phyloP scores from a whole-genome alignment of 2,797 vertebrate genomes.

The Acanthopagrus latus region DNA sequence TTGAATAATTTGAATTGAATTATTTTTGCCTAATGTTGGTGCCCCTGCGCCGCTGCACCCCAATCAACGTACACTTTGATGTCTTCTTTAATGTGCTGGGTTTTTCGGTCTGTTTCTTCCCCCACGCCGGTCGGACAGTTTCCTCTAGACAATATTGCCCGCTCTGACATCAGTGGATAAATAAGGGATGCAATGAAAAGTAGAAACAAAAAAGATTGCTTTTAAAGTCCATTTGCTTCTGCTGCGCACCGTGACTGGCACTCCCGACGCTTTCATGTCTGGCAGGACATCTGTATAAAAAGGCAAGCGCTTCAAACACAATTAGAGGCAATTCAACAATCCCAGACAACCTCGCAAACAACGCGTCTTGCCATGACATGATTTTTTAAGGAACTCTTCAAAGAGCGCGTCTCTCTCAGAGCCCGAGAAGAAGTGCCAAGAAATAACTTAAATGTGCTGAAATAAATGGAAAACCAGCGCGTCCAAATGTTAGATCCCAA shows the following conservation, averaged over 20 bases:
- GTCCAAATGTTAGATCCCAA: slow-evolving; percentile 31
- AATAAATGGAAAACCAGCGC: slow-evolving; percentile 25
- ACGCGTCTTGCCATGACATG: not conserved
- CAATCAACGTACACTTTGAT: slow-evolving; percentile 79
- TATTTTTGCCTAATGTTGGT: slow-evolving; percentile 63
- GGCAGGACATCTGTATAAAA: slow-evolving; percentile 17
- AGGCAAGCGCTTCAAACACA: slow-evolving; percentile 19
- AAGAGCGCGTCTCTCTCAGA: not conserved
- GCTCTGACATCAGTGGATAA: slow-evolving; percentile 42
- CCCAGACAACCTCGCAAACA: slow-evolving; percentile 19
- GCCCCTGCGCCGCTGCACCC: slow-evolving; percentile 63
- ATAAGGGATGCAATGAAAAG: slow-evolving; percentile 25
- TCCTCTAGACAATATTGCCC: slow-evolving; percentile 45
- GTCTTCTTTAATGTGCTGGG: slow-evolving; percentile 67
- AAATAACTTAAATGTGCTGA: slow-evolving; percentile 20
- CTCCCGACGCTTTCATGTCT: slow-evolving; percentile 7
- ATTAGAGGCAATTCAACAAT: slow-evolving; percentile 33
- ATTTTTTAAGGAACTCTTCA: slow-evolving; percentile 21
- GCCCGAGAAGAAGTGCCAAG: not conserved
- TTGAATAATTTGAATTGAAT: slow-evolving; percentile 79
- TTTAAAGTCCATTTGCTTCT: slow-evolving; percentile 4
- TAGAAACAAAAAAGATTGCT: slow-evolving; percentile 13
- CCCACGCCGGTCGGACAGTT: slow-evolving; percentile 36
- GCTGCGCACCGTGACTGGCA: not conserved
- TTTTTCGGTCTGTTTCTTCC: slow-evolving; percentile 47